Conservation (phyloP, 1,140 invertebrate genomes). For the Drosophila erecta region DNA sequence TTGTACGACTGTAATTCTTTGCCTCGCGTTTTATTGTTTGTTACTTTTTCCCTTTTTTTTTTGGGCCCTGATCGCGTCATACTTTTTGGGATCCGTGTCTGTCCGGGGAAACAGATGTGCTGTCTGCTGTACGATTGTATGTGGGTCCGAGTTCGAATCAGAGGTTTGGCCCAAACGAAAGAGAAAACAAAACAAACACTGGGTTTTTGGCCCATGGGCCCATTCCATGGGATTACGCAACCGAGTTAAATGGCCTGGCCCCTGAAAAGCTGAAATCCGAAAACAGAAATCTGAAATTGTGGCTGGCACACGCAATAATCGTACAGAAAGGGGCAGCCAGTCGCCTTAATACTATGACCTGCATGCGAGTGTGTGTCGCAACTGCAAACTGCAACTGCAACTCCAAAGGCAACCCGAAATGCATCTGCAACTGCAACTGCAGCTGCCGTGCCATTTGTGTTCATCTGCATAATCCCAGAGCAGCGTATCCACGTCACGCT, state of each 20-base stretch:
- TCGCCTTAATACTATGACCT: slow-evolving; percentile 14
- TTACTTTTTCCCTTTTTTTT: not conserved
- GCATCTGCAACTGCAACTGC: slow-evolving; percentile 11
- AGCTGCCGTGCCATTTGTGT: slow-evolving; percentile 68
- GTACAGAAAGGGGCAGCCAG: not conserved
- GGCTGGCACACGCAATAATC: slow-evolving; percentile 7
- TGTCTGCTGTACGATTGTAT: slow-evolving; percentile 14
- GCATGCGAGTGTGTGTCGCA: slow-evolving; percentile 18
- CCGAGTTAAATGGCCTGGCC: slow-evolving; percentile 13
- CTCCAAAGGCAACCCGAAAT: slow-evolving; percentile 4
- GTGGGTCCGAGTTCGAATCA: slow-evolving; percentile 19
- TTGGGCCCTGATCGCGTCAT: slow-evolving; percentile 21
- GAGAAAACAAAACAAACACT: slow-evolving; percentile 45
- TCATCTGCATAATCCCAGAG: slow-evolving; percentile 71
- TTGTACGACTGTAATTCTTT: slow-evolving; percentile 3
- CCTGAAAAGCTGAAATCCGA: not conserved
- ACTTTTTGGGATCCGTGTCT: slow-evolving; percentile 18
- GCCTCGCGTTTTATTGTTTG: not conserved
- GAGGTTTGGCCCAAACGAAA: slow-evolving; percentile 48
- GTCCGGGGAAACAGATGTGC: slow-evolving; percentile 41
- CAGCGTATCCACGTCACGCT: slow-evolving; percentile 73
- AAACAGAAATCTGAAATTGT: slow-evolving; percentile 5
- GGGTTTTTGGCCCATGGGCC: slow-evolving; percentile 40
- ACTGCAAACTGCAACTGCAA: slow-evolving; percentile 33
- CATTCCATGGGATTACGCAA: slow-evolving; percentile 42